Conservation (phyloP, 64 coral and sea anemone species). For the Catalaphyllia jardinei region DNA sequence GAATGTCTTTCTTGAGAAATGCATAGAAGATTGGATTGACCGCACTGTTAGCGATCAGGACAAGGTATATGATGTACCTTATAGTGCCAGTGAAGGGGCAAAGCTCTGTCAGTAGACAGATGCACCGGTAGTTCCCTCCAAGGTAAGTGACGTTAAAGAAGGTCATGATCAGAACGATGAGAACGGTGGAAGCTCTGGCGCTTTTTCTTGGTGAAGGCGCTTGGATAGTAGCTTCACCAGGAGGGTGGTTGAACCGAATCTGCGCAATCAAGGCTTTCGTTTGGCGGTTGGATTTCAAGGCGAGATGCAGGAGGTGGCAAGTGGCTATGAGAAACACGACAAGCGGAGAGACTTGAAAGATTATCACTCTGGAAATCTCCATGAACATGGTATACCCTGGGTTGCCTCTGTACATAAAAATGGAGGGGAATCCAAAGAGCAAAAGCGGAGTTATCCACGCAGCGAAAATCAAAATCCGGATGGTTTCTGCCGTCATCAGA, state of each 20-base stretch:
- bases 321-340: neutral
- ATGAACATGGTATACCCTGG: slow-evolving; percentile 13
- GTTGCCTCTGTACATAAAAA: slow-evolving; percentile 1
- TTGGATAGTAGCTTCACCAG: neutral
- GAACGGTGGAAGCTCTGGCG: neutral
- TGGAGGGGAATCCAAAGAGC: neutral
- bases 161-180: neutral
- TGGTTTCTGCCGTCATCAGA: neutral
- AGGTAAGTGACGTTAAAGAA: slow-evolving; percentile 20
- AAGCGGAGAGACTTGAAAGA: neutral
- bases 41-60: slow-evolving; percentile 28
- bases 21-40: slow-evolving; percentile 57
- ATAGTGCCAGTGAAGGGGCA: neutral
- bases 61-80: slow-evolving; percentile 12
- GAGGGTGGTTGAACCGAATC: neutral
- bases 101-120: neutral
- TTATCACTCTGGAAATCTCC: neutral
- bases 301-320: neutral
- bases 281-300: neutral
- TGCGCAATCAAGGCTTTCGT: neutral
- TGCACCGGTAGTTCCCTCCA: slow-evolving; percentile 27
- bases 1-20: slow-evolving; percentile 45
- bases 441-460: neutral
- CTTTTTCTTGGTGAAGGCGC: neutral
- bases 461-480: neutral